A percentile compares a stretch with the other conserved stretches of the same genome.
These are phyloP conservation scores for Paramisgurnus dabryanus DNA, from an alignment of 2,113 vertebrate species.

Conservation along the genomic window DNA sequence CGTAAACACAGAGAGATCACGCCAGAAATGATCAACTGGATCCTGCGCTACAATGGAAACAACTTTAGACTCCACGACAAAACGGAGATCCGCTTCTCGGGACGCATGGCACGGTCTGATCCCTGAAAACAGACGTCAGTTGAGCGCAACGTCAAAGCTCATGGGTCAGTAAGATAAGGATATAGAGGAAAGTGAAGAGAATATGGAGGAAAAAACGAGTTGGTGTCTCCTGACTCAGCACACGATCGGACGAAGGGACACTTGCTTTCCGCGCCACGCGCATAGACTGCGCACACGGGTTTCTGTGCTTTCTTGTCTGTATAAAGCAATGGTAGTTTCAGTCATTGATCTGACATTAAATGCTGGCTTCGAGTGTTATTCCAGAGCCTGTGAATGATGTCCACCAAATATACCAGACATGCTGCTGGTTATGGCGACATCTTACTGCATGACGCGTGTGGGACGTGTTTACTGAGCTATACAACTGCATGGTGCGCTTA, in stretches of 20 bases:
- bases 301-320: constrained; percentile 8
- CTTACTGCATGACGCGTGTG: neutral
- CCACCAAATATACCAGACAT: neutral
- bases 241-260: constrained; percentile 31
- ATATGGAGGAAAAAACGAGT: constrained; percentile 32
- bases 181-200: constrained; percentile 34
- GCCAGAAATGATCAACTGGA: constrained; percentile 56
- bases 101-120: constrained; percentile 38
- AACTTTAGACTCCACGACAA: constrained; percentile 61
- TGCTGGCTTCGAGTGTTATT: neutral
- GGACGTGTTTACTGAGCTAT: neutral
- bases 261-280: constrained; percentile 20
- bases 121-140: constrained; percentile 60
- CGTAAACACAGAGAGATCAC: constrained; percentile 53
- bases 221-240: constrained; percentile 75
- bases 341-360: constrained; percentile 21
- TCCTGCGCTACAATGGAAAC: constrained; percentile 60
- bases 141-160: constrained; percentile 53
- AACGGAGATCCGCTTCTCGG: constrained; percentile 18
- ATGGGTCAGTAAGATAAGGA: constrained; percentile 35
- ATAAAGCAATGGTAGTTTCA: constrained; percentile 25
- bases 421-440: neutral
- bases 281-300: neutral
- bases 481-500: neutral
- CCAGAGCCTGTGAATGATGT: neutral